These are phyloP conservation scores for Biston betularia DNA, from an alignment of 2,888 invertebrate species.

Conservation along the genomic window DNA sequence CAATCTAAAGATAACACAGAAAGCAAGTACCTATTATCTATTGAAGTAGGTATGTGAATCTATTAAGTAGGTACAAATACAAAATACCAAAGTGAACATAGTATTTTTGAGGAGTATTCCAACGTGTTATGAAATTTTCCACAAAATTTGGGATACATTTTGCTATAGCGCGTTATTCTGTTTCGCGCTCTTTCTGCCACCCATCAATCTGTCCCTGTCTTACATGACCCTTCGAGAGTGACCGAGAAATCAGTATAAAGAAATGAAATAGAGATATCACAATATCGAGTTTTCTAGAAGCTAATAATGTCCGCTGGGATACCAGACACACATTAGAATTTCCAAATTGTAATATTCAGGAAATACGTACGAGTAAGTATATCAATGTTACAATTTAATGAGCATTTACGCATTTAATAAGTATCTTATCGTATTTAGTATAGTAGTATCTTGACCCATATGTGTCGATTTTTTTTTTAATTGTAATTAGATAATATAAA, in stretches of 20 bases:
- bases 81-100: no score
- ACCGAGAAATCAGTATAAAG: conserved; percentile 19
- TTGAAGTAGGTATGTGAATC: no score
- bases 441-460: no score
- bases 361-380: neutral
- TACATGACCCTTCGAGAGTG: conserved; percentile 15
- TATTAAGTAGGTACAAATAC: no score
- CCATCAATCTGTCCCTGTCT: conserved; percentile 47
- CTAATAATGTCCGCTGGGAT: conserved; percentile 33
- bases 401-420: no score
- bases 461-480: no score
- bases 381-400: no score
- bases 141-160: conserved; percentile 41
- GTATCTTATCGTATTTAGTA: no score
- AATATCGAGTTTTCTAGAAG: conserved; percentile 37
- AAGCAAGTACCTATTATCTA: no score
- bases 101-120: no score
- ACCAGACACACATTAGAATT: conserved; percentile 26
- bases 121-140: conserved; percentile 5
- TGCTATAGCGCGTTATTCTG: conserved; percentile 43
- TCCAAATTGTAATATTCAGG: neutral
- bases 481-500: no score
- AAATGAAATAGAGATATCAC: neutral
- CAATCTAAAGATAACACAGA: no score
- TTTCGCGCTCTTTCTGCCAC: conserved; percentile 43